These are phyloP conservation scores for Drosophila repleta DNA, from an alignment of 1,140 invertebrate species.

Conservation along the genomic window DNA sequence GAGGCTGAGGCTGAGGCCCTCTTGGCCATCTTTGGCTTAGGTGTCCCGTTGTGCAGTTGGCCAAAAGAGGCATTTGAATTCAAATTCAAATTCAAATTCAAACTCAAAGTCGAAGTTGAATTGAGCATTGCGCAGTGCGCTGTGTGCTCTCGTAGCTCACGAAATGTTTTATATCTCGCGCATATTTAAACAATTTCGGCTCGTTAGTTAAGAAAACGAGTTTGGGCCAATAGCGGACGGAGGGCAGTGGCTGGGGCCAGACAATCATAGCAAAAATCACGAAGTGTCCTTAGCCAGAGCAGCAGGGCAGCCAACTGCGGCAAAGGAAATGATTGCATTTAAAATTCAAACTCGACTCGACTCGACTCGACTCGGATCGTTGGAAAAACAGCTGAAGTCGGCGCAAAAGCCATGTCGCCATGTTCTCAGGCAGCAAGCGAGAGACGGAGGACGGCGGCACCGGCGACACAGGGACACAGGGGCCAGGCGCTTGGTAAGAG, in stretches of 20 bases:
- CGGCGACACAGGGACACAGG: not conserved
- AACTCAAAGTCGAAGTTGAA: constrained; percentile 20
- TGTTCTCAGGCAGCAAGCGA: constrained; percentile 50
- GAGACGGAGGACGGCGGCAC: constrained; percentile 5
- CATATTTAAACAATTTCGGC: constrained; percentile 68
- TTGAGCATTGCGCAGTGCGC: constrained; percentile 22
- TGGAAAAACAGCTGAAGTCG: constrained; percentile 75
- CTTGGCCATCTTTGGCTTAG: constrained; percentile 32
- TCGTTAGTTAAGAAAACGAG: constrained; percentile 62
- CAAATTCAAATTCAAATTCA: constrained; percentile 8
- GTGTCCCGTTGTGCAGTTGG: constrained; percentile 39
- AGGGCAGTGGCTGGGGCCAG: constrained; percentile 42
- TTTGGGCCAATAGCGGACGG: constrained; percentile 25
- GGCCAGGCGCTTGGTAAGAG: constrained; percentile 28
- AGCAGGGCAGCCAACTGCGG: constrained; percentile 54
- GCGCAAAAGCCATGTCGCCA: constrained; percentile 67
- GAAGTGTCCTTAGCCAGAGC: constrained; percentile 65
- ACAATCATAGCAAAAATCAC: constrained; percentile 81
- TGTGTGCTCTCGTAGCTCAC: constrained; percentile 53
- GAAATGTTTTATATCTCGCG: constrained; percentile 65
- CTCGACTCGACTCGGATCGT: constrained; percentile 49
- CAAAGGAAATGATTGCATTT: constrained; percentile 83
- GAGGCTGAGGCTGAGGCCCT: constrained; percentile 3
- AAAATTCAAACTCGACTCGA: constrained; percentile 78
- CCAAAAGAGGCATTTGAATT: constrained; percentile 25